Base-by-base conservation (phyloP, 2,888 invertebrate species). In the Gibbula magus region DNA sequence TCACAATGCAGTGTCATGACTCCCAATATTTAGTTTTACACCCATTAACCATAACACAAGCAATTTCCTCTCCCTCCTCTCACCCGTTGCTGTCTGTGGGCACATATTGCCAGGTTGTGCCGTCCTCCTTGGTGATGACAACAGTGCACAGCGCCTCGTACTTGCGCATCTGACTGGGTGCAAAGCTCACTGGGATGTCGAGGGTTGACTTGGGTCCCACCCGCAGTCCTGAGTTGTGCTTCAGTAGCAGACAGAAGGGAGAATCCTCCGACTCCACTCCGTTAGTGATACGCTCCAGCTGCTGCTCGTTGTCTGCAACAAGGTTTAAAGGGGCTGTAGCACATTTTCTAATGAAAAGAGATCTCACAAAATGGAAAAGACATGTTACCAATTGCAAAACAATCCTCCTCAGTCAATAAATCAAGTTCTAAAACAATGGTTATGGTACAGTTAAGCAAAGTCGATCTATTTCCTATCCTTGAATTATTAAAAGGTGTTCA, bases 121-220 rank as follows among this genome's bases (percentile, higher is more conserved):
- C 88, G 82, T 92, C 90, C 77, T 91, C 90, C 56, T 87, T 84
- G 16, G 87, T 86, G 4, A 93, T 88, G 13, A 88, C 83, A 2
- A 93, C 89, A 1, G 88, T 85, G 79, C 91, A 90, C 61, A 90
- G 53, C 5, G 90, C 89, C 81, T 92, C 90, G 80, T 88, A 91
- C 83, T 87, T 87, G 53, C 83, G 85, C 91, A 92, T 91, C 78
- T 91, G 89, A 52, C 86, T 88, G 0, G 93, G 93, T 22, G 91
- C 90, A 83, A 92, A 93, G 80, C 91, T 91, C 22, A 93, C 85
- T 20, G 93, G 92, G 81, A 93, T 92, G 79, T 93, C 92, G 25
- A 92, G 83, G 25, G 90, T 90, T 18, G 91, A 89, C 81, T 92
- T 92, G 18, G 93, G 91, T 10, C 90, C 91, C 4, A 93, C 88